A percentile compares a stretch with the other conserved stretches of the same genome.
Evolutionary conservation across 2,113 vertebrate genomes (phyloP).

Genomic region (Nematolebias whitei): DNA sequence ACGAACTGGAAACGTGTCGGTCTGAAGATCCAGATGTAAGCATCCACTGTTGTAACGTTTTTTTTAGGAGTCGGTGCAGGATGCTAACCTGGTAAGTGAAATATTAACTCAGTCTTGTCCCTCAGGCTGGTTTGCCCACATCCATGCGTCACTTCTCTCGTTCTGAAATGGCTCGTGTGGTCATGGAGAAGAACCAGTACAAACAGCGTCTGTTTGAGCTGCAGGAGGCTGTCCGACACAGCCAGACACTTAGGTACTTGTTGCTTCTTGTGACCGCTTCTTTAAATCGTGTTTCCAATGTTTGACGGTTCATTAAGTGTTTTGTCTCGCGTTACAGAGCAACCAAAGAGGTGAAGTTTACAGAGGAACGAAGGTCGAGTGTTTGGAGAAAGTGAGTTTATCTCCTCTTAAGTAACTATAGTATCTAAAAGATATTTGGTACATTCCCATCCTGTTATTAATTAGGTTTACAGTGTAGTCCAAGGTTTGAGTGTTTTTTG

Average conservation of each 20-base stretch:
- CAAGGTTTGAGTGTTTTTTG: not conserved
- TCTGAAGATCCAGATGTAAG: slow-evolving; percentile 76
- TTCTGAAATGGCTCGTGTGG: slow-evolving; percentile 83
- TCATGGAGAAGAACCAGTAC: slow-evolving; percentile 85
- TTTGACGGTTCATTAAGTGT: not conserved
- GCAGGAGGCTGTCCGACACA: slow-evolving; percentile 76
- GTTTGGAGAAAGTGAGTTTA: slow-evolving; percentile 78
- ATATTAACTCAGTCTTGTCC: not conserved
- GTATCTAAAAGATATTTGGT: not conserved
- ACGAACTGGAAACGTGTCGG: slow-evolving; percentile 72
- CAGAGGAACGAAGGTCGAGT: slow-evolving; percentile 69
- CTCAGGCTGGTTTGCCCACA: slow-evolving; percentile 55
- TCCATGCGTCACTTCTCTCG: slow-evolving; percentile 78
- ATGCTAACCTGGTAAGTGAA: not conserved
- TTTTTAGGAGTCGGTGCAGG: not conserved
- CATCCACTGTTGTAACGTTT: not conserved
- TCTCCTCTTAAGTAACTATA: not conserved
- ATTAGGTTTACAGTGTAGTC: not conserved
- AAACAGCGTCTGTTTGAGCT: slow-evolving; percentile 83
- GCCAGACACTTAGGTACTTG: slow-evolving; percentile 71
- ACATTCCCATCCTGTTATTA: not conserved
- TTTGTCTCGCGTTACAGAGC: slow-evolving; percentile 72
- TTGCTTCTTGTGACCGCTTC: not conserved
- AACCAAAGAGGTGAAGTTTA: slow-evolving; percentile 66
- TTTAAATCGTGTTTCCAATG: not conserved